A percentile compares a stretch with the other conserved stretches of the same genome.
Evolutionary conservation across 2,797 vertebrate genomes (phyloP).

Genomic region (Syndactyla subalaris): DNA sequence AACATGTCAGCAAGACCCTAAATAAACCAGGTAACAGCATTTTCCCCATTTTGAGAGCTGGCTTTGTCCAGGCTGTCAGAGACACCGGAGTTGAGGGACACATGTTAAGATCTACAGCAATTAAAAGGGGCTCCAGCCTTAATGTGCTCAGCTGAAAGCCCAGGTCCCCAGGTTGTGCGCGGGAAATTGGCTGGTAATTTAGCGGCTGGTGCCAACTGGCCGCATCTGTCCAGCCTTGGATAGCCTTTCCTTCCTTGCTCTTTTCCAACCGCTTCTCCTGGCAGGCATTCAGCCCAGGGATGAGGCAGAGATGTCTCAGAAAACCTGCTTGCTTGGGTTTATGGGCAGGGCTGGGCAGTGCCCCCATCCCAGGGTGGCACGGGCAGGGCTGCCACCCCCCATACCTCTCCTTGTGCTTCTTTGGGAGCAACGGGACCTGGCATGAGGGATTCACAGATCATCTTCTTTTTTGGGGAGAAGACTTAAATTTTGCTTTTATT

Average conservation of each 20-base stretch:
- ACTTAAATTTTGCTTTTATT: neutral
- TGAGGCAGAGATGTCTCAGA: neutral
- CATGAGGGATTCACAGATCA: neutral
- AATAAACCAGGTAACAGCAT: neutral
- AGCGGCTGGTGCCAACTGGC: slow-evolving; percentile 31
- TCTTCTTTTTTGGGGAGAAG: neutral
- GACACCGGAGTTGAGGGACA: neutral
- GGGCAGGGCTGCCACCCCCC: fast-evolving
- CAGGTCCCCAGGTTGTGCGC: slow-evolving; percentile 3
- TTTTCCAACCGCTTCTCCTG: slow-evolving; percentile 24
- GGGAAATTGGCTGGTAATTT: slow-evolving; percentile 50
- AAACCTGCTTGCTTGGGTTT: neutral
- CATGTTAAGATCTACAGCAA: neutral
- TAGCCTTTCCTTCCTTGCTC: neutral
- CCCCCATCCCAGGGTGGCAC: neutral
- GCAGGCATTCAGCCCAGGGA: neutral
- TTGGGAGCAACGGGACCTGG: neutral
- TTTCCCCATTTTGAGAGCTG: fast-evolving
- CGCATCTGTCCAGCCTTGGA: slow-evolving; percentile 40
- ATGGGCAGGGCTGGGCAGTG: neutral
- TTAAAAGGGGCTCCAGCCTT: slow-evolving; percentile 24
- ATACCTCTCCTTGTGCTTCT: fast-evolving
- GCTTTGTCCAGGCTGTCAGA: neutral
- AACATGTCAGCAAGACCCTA: neutral
- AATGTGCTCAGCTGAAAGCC: slow-evolving; percentile 42